A percentile compares a stretch with the other conserved stretches of the same genome.
Evolutionary conservation across 2,888 invertebrate species (phyloP).

Genomic region (Microdon myrmicae): DNA sequence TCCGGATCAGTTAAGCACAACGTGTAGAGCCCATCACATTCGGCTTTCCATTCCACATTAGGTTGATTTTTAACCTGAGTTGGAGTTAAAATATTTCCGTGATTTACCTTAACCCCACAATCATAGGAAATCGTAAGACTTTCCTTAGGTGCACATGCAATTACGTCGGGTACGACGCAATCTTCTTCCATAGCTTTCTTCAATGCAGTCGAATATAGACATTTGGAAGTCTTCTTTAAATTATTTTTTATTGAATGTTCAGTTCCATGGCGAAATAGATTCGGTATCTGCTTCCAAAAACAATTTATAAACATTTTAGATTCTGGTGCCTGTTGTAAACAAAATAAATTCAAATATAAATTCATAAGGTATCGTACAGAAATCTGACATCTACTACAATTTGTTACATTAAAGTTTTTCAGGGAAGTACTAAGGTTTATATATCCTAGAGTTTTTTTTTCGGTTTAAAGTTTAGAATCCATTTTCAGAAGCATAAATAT

Average conservation of each 20-base stretch:
- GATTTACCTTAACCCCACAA: conserved; percentile 68
- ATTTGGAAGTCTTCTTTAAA: conserved; percentile 13
- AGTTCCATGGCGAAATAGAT: conserved; percentile 19
- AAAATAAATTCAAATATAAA: no score
- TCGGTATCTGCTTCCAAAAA: conserved; percentile 20
- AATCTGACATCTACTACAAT: no score
- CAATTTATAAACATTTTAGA: conserved; percentile 27
- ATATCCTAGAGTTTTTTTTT: no score
- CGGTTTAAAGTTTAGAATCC: no score
- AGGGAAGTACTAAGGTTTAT: no score
- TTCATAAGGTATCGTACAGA: no score
- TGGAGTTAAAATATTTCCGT: conserved; percentile 80
- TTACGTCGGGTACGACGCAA: conserved; percentile 80
- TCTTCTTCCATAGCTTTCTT: conserved; percentile 64
- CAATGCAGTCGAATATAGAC: conserved; percentile 15
- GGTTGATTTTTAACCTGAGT: conserved; percentile 81
- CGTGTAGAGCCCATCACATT: conserved; percentile 73
- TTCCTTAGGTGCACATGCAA: conserved; percentile 72
- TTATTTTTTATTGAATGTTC: conserved; percentile 10
- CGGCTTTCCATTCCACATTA: conserved; percentile 74
- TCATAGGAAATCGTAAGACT: conserved; percentile 65
- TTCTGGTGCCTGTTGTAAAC: no score
- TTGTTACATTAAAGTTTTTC: no score
- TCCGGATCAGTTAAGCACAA: conserved; percentile 86
- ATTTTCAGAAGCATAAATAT: no score